Percentiles rank a stretch among this genome's conserved stretches.
Conservation (phyloP, 2,797 vertebrate genomes). For the Lagocephalus sceleratus region DNA sequence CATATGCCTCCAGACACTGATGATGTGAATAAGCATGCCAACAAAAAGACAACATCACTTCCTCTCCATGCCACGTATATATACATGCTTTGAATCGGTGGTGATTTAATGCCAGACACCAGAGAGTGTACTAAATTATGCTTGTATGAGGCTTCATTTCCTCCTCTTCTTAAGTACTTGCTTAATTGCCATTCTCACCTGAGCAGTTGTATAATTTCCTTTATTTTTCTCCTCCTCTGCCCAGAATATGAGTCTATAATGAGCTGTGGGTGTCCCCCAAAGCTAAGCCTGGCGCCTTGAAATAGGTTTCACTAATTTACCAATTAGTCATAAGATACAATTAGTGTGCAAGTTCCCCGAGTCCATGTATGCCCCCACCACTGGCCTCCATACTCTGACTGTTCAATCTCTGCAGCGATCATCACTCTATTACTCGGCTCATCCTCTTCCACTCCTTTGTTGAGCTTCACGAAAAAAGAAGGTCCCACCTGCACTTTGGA, state of each 20-base stretch:
- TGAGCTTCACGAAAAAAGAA: slow-evolving; percentile 54
- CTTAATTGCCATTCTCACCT: slow-evolving; percentile 84
- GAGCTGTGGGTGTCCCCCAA: slow-evolving; percentile 79
- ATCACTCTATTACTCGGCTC: slow-evolving; percentile 72
- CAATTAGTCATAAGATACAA: slow-evolving; percentile 85
- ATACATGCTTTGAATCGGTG: slow-evolving; percentile 59
- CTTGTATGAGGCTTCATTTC: slow-evolving; percentile 73
- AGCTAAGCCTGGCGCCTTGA: slow-evolving; percentile 74
- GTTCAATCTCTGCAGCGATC: slow-evolving; percentile 75
- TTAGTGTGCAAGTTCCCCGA: slow-evolving; percentile 75
- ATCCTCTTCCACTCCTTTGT: slow-evolving; percentile 56
- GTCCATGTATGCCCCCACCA: slow-evolving; percentile 66
- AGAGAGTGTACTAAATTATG: slow-evolving; percentile 77
- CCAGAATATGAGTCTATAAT: slow-evolving; percentile 79
- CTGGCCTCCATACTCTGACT: slow-evolving; percentile 69
- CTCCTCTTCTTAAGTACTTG: slow-evolving; percentile 77
- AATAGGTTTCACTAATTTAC: slow-evolving; percentile 83
- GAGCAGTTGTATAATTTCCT: slow-evolving; percentile 81
- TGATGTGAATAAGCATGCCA: slow-evolving; percentile 20
- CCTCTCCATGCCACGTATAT: slow-evolving; percentile 42
- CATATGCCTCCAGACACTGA: not conserved
- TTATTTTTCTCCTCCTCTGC: slow-evolving; percentile 79
- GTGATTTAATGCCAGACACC: slow-evolving; percentile 74
- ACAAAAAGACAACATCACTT: slow-evolving; percentile 33
- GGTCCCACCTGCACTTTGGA: slow-evolving; percentile 77